Evolutionary conservation across 2,113 vertebrate genomes (phyloP), one percentile per base, ranked within the genome.

Genomic region (Oreotrochilus melanogaster): DNA sequence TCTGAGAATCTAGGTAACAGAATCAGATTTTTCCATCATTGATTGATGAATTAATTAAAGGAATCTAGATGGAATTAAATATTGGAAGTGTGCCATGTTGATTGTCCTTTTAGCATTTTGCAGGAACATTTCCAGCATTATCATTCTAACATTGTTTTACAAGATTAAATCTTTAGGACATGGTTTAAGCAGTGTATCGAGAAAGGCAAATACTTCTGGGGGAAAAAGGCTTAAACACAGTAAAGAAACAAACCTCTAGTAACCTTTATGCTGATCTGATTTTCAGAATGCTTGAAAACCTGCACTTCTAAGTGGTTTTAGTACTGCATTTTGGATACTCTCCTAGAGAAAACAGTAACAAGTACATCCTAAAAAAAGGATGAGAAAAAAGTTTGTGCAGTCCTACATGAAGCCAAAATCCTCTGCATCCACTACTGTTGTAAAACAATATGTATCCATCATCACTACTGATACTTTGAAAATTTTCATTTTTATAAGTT

Each of bases 1-100:
- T 96, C 76, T 95, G 61, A 97, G 95, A 97, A 97, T 97, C 83
- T 97, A 97, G 89, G 94, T 86, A 93, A 94, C 92, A 92, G 95
- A 93, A 75, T 76, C 78, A 92, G 86, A 66, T 80, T 95, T 95
- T 83, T 69, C 57, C 69, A 89, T 85, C 89, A 97, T 85, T 97
- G 97, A 98, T 94, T 97, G 96, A 95, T 97, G 91, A 97, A 97
- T 97, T 98, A 97, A 97, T 98, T 97, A 87, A 96, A 86, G 30
- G 50, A 69, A 95, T 66, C 86, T 96, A 89, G 67, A 75, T 89
- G 82, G 92, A 81, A 78, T 92, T 96, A 92, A 75, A 83, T 76
- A 33, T 86, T 97, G 95, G 96, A 97, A 93, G 66, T 83, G 48
- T 95, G 69, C 64, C 88, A 84, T 74, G 91, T 89, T 91, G 95